phyloP scores from a whole-genome alignment of 2,113 vertebrate species.

The Sardina pilchardus region DNA sequence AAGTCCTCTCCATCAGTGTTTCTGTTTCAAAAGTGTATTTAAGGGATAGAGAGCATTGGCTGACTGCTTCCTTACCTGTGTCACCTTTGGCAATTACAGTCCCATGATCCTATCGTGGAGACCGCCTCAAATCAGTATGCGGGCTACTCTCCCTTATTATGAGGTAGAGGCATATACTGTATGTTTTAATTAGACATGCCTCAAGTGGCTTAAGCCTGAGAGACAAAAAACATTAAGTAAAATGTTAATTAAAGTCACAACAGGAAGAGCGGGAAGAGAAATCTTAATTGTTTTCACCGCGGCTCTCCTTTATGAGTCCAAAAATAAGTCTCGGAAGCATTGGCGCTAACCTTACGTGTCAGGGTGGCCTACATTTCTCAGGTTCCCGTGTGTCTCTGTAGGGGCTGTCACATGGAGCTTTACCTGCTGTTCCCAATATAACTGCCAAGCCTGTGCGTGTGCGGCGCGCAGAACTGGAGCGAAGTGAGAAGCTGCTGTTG shows the following conservation, averaged over 20 bases:
- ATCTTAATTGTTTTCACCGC: slow-evolving; percentile 86
- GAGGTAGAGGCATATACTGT: slow-evolving; percentile 77
- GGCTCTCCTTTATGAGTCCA: slow-evolving; percentile 71
- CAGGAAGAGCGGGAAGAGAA: slow-evolving; percentile 58
- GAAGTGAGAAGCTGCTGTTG: slow-evolving; percentile 32
- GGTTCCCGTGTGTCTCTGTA: slow-evolving; percentile 28
- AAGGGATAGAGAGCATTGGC: not conserved
- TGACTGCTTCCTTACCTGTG: not conserved
- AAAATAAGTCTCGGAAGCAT: slow-evolving; percentile 57
- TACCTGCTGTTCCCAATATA: slow-evolving; percentile 46
- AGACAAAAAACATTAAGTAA: slow-evolving; percentile 87
- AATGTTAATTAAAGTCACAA: slow-evolving; percentile 92
- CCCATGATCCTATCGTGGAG: not conserved
- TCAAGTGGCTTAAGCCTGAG: slow-evolving; percentile 79
- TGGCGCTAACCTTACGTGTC: slow-evolving; percentile 40
- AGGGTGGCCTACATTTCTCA: slow-evolving; percentile 57
- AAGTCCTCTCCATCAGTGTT: no score
- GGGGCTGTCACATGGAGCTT: slow-evolving; percentile 33
- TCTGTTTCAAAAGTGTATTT: not conserved
- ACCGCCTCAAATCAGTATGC: slow-evolving; percentile 68
- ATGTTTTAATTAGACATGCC: slow-evolving; percentile 89
- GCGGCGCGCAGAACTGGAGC: slow-evolving; percentile 35
- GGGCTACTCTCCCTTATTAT: slow-evolving; percentile 76
- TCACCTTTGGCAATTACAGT: not conserved
- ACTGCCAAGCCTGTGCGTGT: not conserved